Evolutionary conservation across 2,888 invertebrate species (phyloP).

Genomic region (Campaea margaritaria): DNA sequence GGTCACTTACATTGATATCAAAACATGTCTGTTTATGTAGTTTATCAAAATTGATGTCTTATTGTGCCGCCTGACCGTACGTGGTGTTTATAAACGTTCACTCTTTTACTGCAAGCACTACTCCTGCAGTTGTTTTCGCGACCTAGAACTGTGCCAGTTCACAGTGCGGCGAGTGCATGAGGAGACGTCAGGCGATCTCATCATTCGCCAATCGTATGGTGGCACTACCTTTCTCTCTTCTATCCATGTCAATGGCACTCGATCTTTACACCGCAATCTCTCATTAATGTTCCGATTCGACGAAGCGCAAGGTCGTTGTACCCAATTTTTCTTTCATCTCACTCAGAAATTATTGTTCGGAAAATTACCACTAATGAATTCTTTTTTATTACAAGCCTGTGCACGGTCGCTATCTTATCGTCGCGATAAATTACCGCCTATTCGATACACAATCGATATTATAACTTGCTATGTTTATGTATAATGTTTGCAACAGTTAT

Average conservation of each 20-base stretch:
- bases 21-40: slow-evolving; percentile 12
- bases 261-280: slow-evolving; percentile 45
- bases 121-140: slow-evolving; percentile 54
- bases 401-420: slow-evolving; percentile 71
- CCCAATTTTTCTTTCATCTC: slow-evolving; percentile 42
- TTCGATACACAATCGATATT: slow-evolving; percentile 79
- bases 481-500: slow-evolving; percentile 73
- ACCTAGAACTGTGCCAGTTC: slow-evolving; percentile 51
- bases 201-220: slow-evolving; percentile 44
- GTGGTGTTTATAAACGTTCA: slow-evolving; percentile 71
- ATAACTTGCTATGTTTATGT: slow-evolving; percentile 59
- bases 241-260: slow-evolving; percentile 58
- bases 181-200: slow-evolving; percentile 52
- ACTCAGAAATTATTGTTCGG: slow-evolving; percentile 33
- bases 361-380: slow-evolving; percentile 56
- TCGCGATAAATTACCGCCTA: slow-evolving; percentile 75
- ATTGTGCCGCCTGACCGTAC: slow-evolving; percentile 62
- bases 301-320: slow-evolving; percentile 55
- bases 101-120: slow-evolving; percentile 65
- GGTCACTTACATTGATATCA: slow-evolving; percentile 9
- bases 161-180: slow-evolving; percentile 51
- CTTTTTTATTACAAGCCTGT: slow-evolving; percentile 48
- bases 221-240: slow-evolving; percentile 55
- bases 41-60: slow-evolving; percentile 25
- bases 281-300: slow-evolving; percentile 44